A percentile compares a stretch with the other conserved stretches of the same genome.
Conservation (phyloP, 2,888 invertebrate species). For the Pollenia labialis region DNA sequence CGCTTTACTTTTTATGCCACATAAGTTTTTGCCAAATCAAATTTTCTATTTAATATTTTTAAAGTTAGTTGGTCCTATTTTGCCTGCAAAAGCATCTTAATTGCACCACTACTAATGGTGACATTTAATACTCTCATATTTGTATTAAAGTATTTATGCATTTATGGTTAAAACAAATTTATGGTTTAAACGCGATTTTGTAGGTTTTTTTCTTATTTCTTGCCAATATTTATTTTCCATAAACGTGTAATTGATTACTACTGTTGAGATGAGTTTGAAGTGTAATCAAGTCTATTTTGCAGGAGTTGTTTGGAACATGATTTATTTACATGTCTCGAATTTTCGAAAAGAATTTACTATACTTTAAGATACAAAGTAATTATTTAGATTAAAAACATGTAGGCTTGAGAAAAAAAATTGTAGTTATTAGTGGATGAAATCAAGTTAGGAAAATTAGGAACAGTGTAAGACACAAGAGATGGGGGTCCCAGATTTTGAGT, state of each 20-base stretch:
- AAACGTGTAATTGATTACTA: slow-evolving; percentile 59
- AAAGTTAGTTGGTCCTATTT: slow-evolving; percentile 33
- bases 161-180: slow-evolving; percentile 66
- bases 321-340: slow-evolving; percentile 14
- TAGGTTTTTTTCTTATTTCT: not conserved
- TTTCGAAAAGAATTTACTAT: not conserved
- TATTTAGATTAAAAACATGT: not conserved
- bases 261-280: slow-evolving; percentile 27
- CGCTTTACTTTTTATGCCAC: too few relatives aligned
- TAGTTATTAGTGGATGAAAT: not conserved
- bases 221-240: slow-evolving; percentile 32
- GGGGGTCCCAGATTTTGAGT: too few relatives aligned
- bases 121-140: slow-evolving; percentile 48
- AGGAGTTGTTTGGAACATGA: slow-evolving; percentile 3
- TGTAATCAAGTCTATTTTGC: not conserved
- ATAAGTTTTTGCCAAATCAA: too few relatives aligned
- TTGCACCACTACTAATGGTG: slow-evolving; percentile 39
- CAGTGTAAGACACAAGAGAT: too few relatives aligned
- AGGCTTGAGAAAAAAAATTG: not conserved
- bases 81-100: not conserved
- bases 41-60: not conserved
- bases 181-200: slow-evolving; percentile 54
- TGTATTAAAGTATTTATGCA: slow-evolving; percentile 52
- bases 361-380: not conserved
- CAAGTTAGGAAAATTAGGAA: too few relatives aligned